Evolutionary conservation across 2,113 vertebrate genomes (phyloP), one percentile per base, ranked within the genome.

Genomic region (Callionymus lyra): DNA sequence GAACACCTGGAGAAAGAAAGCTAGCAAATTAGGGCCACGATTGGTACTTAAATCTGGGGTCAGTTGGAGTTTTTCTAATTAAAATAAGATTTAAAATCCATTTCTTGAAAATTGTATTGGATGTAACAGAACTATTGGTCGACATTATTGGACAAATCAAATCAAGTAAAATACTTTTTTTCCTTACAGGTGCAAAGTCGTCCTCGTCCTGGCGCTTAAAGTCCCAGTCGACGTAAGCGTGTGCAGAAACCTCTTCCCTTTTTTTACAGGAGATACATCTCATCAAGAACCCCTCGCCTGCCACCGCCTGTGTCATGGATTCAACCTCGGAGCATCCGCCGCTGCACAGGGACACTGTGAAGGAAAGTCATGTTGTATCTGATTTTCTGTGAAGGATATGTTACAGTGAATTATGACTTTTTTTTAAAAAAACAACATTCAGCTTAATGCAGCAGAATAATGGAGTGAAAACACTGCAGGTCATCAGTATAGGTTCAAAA

Each of bases 181-280:
- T 27, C 21, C 77, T 83, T 47, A 87, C 85, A 19, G 76, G 81
- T 4, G 15, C 45, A 45, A 84, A 90, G n/a, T 86, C 66, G 1
- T 88, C 79, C 43, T 77, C 40, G 54, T 75, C 74, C 53, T 21
- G 12, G 12, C 79, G 53, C 64, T 41, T 87, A 72, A 91, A 94
- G 70, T 82, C 74, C 92, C 92, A 94, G 50, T 91, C 86, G 0
- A 89, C 82, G 1, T 79, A 80, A 38, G 88, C 63, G n/a, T 55
- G 47, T 0, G 85, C 88, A 0, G 6, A 21, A 2, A 91, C 88
- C 65, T 93, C 92, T 6, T 85, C 89, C 21, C 91, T 81, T 11
- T 19, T 86, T 56, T 94, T 94, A 54, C 92, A 93, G 31, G 91
- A 93, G 71, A 93, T 93, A 62, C 92, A 94, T 10, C 86, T 82